Percentiles rank a stretch among this genome's conserved stretches.
phyloP scores from a whole-genome alignment of 2,888 invertebrate species.

The Lordiphosa fenestrarum region DNA sequence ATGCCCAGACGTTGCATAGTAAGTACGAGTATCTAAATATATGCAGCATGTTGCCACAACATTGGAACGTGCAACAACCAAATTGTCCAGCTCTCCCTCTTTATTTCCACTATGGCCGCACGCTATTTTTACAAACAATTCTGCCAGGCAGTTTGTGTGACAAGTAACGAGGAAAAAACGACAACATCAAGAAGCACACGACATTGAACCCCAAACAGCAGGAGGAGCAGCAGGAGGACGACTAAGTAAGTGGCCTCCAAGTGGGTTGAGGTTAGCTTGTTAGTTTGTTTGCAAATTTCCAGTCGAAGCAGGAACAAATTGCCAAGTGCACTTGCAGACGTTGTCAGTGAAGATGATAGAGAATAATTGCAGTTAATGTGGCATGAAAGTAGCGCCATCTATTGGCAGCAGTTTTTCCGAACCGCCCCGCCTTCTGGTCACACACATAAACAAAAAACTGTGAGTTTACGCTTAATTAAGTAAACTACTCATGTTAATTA shows the following conservation, averaged over 20 bases:
- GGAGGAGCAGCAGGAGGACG: conserved; percentile 30
- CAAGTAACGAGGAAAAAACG: conserved; percentile 52
- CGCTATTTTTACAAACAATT: conserved; percentile 71
- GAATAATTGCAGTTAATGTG: conserved; percentile 68
- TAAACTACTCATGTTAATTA: conserved; percentile 72
- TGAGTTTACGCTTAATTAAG: conserved; percentile 63
- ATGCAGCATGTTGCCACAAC: conserved; percentile 60
- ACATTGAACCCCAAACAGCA: conserved; percentile 57
- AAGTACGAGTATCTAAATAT: conserved; percentile 51
- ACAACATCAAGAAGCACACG: conserved; percentile 39
- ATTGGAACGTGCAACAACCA: conserved; percentile 27
- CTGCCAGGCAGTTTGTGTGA: conserved; percentile 60
- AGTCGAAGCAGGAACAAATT: conserved; percentile 36
- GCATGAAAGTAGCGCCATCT: conserved; percentile 59
- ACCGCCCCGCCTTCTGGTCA: conserved; percentile 13
- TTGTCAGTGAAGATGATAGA: conserved; percentile 61
- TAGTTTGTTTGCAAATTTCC: conserved; percentile 36
- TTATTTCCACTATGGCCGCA: conserved; percentile 61
- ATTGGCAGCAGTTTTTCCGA: conserved; percentile 23
- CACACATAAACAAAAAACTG: conserved; percentile 54
- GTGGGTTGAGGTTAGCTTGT: conserved; percentile 41
- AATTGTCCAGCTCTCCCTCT: conserved; percentile 10
- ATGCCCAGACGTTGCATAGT: conserved; percentile 47
- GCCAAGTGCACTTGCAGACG: conserved; percentile 40
- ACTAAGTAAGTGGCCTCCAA: conserved; percentile 63